Percentiles rank a stretch among this genome's conserved stretches.
Evolutionary conservation across 2,797 vertebrate species (phyloP).

Genomic region (Myotis vivesi): DNA sequence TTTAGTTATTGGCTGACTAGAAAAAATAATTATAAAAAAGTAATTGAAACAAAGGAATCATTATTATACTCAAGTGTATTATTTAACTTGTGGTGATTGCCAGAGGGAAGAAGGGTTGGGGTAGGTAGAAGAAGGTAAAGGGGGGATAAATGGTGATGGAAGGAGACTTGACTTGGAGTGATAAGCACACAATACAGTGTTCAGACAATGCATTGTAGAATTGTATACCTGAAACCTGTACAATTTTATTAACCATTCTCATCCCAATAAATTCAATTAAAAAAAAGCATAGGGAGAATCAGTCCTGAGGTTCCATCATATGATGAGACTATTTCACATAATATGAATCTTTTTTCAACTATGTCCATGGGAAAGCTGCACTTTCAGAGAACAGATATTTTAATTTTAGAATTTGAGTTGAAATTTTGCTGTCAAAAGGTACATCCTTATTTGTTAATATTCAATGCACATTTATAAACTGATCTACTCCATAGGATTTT

Average conservation of each 20-base stretch:
- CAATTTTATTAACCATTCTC: not conserved
- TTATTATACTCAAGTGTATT: not conserved
- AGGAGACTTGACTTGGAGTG: not conserved
- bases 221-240: not conserved
- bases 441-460: not conserved
- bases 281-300: not conserved
- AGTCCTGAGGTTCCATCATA: not conserved
- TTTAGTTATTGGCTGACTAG: not conserved
- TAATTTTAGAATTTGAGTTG: conserved; percentile 26
- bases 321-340: not conserved
- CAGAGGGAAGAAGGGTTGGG: not conserved
- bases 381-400: not conserved
- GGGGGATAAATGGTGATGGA: not conserved
- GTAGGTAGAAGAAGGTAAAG: not conserved
- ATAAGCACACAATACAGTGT: not conserved
- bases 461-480: not conserved
- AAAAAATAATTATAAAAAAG: conserved; percentile 5
- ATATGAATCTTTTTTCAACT: not conserved
- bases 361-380: not conserved
- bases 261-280: not conserved
- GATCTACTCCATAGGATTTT: not conserved
- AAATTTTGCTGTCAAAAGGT: not conserved
- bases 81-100: not conserved
- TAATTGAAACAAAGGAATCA: not conserved
- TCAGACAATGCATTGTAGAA: not conserved